Conservation (phyloP, 2,888 invertebrate genomes). For the Drosophila kanekoi region DNA sequence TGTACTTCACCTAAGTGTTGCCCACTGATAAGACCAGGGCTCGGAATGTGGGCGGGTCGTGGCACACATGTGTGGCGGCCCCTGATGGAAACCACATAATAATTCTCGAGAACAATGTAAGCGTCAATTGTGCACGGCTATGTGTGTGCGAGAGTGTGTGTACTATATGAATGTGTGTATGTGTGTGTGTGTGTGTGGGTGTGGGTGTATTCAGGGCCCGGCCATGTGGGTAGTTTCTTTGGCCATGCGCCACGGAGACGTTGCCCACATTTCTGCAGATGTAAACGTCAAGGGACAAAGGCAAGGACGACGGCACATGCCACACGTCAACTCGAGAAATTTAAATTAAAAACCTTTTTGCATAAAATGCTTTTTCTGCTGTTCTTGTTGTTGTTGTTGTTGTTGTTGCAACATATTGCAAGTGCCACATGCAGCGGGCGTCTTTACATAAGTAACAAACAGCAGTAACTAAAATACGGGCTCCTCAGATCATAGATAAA, state of each 20-base stretch:
- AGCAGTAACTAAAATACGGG: constrained; percentile 33
- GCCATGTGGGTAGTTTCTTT: constrained; percentile 67
- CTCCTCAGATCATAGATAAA: constrained; percentile 11
- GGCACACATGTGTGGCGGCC: constrained; percentile 49
- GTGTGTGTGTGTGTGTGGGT: constrained; percentile 25
- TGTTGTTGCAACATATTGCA: constrained; percentile 44
- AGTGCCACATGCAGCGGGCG: constrained; percentile 33
- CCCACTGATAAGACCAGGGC: constrained; percentile 64
- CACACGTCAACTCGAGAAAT: constrained; percentile 77
- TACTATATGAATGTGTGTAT: constrained; percentile 33
- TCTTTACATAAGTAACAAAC: constrained; percentile 18
- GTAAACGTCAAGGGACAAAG: constrained; percentile 62
- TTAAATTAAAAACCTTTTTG: constrained; percentile 80
- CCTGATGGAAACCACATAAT: constrained; percentile 82
- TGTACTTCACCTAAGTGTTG: constrained; percentile 66
- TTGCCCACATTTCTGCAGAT: constrained; percentile 68
- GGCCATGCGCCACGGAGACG: constrained; percentile 56
- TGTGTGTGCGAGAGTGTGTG: constrained; percentile 27
- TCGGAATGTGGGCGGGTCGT: constrained; percentile 28
- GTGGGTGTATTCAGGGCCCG: constrained; percentile 23
- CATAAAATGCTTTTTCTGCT: constrained; percentile 50
- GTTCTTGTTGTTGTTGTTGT: constrained; percentile 46
- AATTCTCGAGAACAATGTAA: constrained; percentile 82
- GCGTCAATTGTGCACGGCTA: constrained; percentile 76
- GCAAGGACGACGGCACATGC: constrained; percentile 70